A percentile compares a stretch with the other conserved stretches of the same genome.
phyloP scores from a whole-genome alignment of 2,888 invertebrate species.

The Cheilosia urbana region DNA sequence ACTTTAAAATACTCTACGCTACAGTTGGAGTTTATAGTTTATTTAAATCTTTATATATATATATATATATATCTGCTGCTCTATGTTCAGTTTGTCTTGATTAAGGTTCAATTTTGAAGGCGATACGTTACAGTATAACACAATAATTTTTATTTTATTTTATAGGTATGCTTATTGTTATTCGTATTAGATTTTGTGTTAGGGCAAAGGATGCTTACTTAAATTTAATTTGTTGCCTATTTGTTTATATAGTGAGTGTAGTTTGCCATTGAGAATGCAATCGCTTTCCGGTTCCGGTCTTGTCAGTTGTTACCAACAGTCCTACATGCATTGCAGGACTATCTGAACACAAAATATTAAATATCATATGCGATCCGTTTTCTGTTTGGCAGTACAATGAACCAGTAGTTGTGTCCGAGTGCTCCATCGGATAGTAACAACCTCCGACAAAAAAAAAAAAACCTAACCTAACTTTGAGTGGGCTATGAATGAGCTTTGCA shows the following conservation, averaged over 20 bases:
- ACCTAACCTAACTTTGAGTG: too few species aligned
- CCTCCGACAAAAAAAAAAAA: too few species aligned
- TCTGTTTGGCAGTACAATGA: too few species aligned
- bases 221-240: slow-evolving; percentile 6
- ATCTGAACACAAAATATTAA: too few species aligned
- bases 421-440: too few species aligned
- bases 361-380: too few species aligned
- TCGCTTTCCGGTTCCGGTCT: not conserved
- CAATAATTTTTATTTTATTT: slow-evolving; percentile 37
- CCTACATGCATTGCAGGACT: not conserved
- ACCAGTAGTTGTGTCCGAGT: too few species aligned
- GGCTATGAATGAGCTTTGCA: too few species aligned
- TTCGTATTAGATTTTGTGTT: slow-evolving; percentile 6
- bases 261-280: slow-evolving; percentile 15
- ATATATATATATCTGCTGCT: slow-evolving; percentile 48
- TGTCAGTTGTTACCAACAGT: not conserved
- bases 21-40: slow-evolving; percentile 29
- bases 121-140: slow-evolving; percentile 69
- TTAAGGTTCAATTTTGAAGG: slow-evolving; percentile 70
- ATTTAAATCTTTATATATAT: slow-evolving; percentile 10
- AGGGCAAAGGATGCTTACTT: not conserved
- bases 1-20: slow-evolving; percentile 39
- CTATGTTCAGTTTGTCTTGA: slow-evolving; percentile 61
- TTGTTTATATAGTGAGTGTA: slow-evolving; percentile 17
- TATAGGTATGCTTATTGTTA: slow-evolving; percentile 17